Base-by-base conservation (phyloP, 1,140 invertebrate genomes). In the Pygmarrhopalites habei region DNA sequence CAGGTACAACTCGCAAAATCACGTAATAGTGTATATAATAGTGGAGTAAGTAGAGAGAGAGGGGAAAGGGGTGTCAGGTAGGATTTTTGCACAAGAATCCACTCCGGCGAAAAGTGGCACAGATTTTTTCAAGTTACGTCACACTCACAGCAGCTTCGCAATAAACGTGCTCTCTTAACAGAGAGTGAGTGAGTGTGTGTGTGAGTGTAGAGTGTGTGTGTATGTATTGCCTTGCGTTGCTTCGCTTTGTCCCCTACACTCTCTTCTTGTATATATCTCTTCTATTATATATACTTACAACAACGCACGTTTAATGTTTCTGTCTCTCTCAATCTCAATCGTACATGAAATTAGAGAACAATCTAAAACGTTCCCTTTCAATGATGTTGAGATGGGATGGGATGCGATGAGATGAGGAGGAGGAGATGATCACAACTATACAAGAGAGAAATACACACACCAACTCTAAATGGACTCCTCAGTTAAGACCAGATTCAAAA, bases 21-120 rank as follows among this genome's bases (percentile, higher is more conserved):
- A 52, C 49, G 49, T 52, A 52, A 52, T 52, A 47, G 51, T 30
- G 47, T 49, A 23, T 30, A n/a, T 19, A 53, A 30, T 53, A 30
- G 12, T 10, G 14, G 47, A 10, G 47, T 49, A 21, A n/a, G 47
- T 23, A 49, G 23, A 14, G 7, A 28, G 5, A 17, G 19, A 39
- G 66, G n/a, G 73, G 65, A 55, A 76, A 58, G 78, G 77, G 61
- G 77, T 73, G 58, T 77, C 73, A 53, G 75, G 64, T 70, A 72
- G 64, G 51, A 58, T 62, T 61, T 64, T 63, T 67, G 60, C 65
- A 67, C 65, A 67, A 66, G 59, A 66, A 67, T 67, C 58, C 65
- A 67, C 55, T 55, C 57, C 62, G 62, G 62, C 58, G 59, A 65
- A 68, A 68, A 64, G 68, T 70, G 59, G 68, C 68, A 70, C 68